phyloP scores from a whole-genome alignment of 1,140 invertebrate genomes.

The Papilio polyxenes region DNA sequence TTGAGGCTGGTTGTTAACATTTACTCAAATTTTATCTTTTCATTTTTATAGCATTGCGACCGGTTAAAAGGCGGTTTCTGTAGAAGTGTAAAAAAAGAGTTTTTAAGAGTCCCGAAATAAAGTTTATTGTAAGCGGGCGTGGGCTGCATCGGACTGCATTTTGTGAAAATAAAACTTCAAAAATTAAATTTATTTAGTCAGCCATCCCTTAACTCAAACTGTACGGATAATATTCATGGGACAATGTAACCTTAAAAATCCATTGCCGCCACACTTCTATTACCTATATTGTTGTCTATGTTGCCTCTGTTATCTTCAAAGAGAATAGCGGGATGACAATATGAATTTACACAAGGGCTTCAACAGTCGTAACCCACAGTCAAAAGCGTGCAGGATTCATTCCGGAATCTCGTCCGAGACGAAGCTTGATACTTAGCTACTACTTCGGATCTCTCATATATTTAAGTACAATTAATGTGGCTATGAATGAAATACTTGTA shows the following conservation, averaged over 20 bases:
- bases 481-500: slow-evolving; percentile 39
- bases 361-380: background rate
- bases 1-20: slow-evolving; percentile 52
- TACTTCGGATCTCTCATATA: background rate
- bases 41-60: slow-evolving; percentile 59
- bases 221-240: background rate
- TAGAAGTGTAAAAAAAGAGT: slow-evolving; percentile 59
- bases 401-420: background rate
- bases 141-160: slow-evolving; percentile 52
- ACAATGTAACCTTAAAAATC: background rate
- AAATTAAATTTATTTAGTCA: slow-evolving; percentile 39
- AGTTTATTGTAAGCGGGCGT: slow-evolving; percentile 68
- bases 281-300: no score
- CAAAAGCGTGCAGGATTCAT: background rate
- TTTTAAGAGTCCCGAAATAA: slow-evolving; percentile 69
- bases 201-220: background rate
- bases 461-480: slow-evolving; percentile 18
- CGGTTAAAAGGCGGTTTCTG: slow-evolving; percentile 54
- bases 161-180: slow-evolving; percentile 45
- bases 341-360: background rate
- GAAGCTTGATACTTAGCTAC: background rate
- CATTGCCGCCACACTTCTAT: background rate
- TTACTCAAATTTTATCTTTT: slow-evolving; percentile 58
- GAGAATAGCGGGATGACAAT: background rate
- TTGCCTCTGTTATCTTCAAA: background rate